Percentiles rank a stretch among this genome's conserved stretches.
Conservation (phyloP, 2,888 invertebrate genomes). For the Callyntrura sp. region DNA sequence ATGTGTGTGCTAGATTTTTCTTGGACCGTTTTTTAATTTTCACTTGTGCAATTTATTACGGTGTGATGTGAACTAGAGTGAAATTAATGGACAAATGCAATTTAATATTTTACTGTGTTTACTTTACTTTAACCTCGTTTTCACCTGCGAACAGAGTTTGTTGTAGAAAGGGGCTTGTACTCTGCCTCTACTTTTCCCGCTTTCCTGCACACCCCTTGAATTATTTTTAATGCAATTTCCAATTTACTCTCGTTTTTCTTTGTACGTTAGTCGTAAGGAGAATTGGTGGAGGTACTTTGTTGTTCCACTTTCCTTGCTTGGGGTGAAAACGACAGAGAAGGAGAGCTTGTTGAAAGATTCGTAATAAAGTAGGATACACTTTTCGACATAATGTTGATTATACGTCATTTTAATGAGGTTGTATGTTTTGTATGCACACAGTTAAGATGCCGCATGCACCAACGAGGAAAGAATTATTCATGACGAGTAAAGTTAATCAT, state of each 20-base stretch:
- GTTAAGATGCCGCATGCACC: no score
- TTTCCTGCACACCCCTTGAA: neutral
- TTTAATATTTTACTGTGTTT: conserved; percentile 59
- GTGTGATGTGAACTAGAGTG: conserved; percentile 39
- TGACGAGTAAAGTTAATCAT: no score
- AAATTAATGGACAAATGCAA: conserved; percentile 65
- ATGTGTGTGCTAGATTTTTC: neutral
- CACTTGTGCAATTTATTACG: neutral
- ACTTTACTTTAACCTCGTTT: neutral
- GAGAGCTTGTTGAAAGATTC: no score
- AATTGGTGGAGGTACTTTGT: conserved; percentile 1
- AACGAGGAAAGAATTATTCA: no score
- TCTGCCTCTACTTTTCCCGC: neutral
- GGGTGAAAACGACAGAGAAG: neutral
- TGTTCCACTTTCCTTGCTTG: conserved; percentile 34
- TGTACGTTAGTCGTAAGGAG: no score
- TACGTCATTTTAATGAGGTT: no score
- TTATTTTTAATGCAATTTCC: conserved; percentile 17
- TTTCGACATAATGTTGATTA: no score
- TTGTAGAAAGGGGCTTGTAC: neutral
- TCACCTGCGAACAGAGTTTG: neutral
- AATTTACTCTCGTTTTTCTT: neutral
- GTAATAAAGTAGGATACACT: no score
- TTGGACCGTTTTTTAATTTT: conserved; percentile 7
- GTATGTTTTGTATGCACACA: no score